A percentile compares a stretch with the other conserved stretches of the same genome.
phyloP scores from a whole-genome alignment of 2,888 invertebrate species.

The Tetrapedia diversipes region DNA sequence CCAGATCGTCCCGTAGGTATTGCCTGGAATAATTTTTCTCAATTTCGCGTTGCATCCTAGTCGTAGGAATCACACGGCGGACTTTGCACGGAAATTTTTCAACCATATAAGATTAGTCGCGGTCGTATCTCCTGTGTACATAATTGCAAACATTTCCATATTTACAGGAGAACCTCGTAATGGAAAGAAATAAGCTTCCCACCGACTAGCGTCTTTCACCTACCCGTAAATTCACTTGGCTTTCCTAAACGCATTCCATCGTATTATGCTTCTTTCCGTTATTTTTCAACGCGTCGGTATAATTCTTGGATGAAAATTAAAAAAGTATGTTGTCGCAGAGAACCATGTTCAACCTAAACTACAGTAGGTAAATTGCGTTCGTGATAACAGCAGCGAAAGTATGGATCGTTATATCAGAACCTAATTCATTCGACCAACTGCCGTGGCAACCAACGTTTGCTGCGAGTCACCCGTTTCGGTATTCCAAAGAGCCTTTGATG shows the following conservation, averaged over 20 bases:
- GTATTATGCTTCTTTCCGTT: background rate
- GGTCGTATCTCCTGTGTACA: conserved; percentile 1
- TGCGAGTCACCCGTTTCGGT: conserved; percentile 17
- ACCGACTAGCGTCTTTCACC: conserved; percentile 6
- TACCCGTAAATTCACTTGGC: conserved; percentile 25
- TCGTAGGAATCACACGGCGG: conserved; percentile 4
- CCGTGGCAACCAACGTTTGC: background rate
- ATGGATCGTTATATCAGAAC: background rate
- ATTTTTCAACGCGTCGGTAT: conserved; percentile 1
- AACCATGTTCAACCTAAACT: no score
- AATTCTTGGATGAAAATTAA: no score
- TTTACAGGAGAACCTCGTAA: no score
- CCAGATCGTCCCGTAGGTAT: background rate
- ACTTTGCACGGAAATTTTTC: conserved; percentile 26
- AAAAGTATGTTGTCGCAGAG: background rate
- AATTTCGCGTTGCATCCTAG: background rate
- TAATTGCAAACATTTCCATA: background rate
- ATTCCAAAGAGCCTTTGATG: conserved; percentile 40
- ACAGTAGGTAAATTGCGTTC: background rate
- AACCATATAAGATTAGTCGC: conserved; percentile 26
- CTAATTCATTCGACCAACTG: conserved; percentile 25
- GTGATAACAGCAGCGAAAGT: background rate
- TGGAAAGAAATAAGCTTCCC: background rate
- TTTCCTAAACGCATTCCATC: conserved; percentile 8
- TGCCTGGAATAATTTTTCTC: conserved; percentile 11